Evolutionary conservation across 2,888 invertebrate genomes (phyloP).

Genomic region (Bhutanitis thaidina): DNA sequence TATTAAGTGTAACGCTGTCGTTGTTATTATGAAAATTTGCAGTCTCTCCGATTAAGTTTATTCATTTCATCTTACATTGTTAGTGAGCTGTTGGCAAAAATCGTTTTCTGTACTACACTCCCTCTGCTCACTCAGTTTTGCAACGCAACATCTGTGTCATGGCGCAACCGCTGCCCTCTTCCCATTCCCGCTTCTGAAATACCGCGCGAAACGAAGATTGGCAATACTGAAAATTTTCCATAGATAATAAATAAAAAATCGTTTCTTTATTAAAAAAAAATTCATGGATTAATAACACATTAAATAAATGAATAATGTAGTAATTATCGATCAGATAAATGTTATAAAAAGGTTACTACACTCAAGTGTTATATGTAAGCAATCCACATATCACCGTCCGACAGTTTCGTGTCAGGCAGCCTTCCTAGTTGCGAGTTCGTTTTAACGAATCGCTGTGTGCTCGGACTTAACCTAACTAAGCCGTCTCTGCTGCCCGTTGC

Average conservation of each 20-base stretch:
- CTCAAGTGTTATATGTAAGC: neutral
- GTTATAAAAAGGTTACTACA: too few species aligned
- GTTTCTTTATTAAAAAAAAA: too few species aligned
- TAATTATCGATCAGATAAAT: too few species aligned
- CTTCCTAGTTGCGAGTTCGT: neutral
- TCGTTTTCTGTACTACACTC: too few species aligned
- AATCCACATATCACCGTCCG: neutral
- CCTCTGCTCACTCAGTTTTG: conserved; percentile 16
- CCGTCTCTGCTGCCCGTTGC: neutral
- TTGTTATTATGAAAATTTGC: too few species aligned
- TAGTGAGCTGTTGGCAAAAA: too few species aligned
- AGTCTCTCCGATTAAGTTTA: too few species aligned
- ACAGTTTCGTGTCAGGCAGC: neutral
- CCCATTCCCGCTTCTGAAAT: conserved; percentile 52
- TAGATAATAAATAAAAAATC: too few species aligned
- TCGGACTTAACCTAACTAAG: conserved; percentile 2
- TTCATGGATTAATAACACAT: too few species aligned
- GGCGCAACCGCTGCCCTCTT: conserved; percentile 44
- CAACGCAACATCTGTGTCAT: neutral
- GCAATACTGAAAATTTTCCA: neutral
- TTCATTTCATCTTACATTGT: too few species aligned
- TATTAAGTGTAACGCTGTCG: too few species aligned
- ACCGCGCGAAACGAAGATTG: conserved; percentile 32
- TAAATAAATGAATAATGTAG: too few species aligned
- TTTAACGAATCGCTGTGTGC: neutral